Evolutionary conservation across 1,140 invertebrate genomes (phyloP).

Genomic region (Drosophila simulans): DNA sequence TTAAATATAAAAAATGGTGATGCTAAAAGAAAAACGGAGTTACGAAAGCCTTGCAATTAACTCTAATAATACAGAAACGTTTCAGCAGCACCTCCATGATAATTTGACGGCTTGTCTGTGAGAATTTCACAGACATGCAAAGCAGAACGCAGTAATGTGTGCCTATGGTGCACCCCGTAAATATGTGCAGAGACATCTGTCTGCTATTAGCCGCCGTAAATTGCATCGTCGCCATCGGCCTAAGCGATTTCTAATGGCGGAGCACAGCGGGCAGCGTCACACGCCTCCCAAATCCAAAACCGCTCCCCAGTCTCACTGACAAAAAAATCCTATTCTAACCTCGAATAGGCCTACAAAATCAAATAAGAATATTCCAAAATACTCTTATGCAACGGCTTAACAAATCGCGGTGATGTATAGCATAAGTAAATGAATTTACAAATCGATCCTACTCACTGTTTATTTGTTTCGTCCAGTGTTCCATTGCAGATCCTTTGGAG

Average conservation of each 20-base stretch:
- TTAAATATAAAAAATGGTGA: background rate
- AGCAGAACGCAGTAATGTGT: conserved; percentile 1
- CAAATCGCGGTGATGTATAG: no score
- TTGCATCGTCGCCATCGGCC: conserved; percentile 65
- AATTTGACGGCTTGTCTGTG: background rate
- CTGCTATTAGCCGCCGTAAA: conserved; percentile 54
- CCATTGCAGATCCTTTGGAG: conserved; percentile 1
- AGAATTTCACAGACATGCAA: conserved; percentile 1
- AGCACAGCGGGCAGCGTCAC: conserved; percentile 24
- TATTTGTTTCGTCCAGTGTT: conserved; percentile 1
- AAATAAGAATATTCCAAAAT: background rate
- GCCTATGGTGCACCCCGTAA: background rate
- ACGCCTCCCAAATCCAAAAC: conserved; percentile 15
- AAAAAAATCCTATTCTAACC: background rate
- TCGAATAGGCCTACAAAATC: background rate
- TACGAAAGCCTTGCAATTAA: no score
- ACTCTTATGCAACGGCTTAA: no score
- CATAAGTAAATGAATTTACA: no score
- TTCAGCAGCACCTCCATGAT: background rate
- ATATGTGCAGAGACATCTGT: conserved; percentile 27
- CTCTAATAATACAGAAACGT: background rate
- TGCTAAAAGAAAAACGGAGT: no score
- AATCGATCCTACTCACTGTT: no score
- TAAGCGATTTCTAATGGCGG: conserved; percentile 80
- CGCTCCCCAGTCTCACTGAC: background rate